These are phyloP conservation scores for Dicrostonyx torquatus DNA, from an alignment of 2,797 vertebrate genomes.

Conservation along the genomic window DNA sequence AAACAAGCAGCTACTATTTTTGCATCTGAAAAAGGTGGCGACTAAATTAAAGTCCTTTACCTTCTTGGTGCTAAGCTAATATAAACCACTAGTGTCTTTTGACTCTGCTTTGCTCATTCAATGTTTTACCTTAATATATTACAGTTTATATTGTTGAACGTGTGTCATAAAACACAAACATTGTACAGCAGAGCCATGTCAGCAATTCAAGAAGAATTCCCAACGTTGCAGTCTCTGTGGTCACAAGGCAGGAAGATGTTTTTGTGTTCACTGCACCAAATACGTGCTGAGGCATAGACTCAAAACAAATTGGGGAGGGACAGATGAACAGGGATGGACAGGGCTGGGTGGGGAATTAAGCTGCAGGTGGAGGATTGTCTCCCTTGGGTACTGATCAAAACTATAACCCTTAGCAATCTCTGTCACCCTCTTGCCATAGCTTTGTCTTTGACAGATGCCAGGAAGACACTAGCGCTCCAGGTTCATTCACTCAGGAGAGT, in stretches of 20 bases:
- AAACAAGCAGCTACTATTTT: neutral
- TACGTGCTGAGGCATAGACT: constrained; percentile 33
- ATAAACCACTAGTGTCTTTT: constrained; percentile 42
- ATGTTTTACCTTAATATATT: constrained; percentile 78
- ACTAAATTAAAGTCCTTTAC: constrained; percentile 42
- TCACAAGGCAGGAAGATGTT: constrained; percentile 65
- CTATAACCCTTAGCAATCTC: constrained; percentile 24
- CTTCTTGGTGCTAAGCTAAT: constrained; percentile 37
- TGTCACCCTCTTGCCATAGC: neutral
- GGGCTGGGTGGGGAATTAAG: neutral
- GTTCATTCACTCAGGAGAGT: neutral
- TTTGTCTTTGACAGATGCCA: constrained; percentile 6
- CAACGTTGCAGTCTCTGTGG: constrained; percentile 69
- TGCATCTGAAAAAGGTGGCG: neutral
- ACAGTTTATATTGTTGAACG: constrained; percentile 71
- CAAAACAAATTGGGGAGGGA: neutral
- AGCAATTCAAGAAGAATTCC: constrained; percentile 74
- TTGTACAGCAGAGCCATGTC: constrained; percentile 64
- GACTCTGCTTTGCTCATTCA: constrained; percentile 67
- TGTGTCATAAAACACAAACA: constrained; percentile 72
- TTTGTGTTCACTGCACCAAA: constrained; percentile 58
- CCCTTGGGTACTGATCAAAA: constrained; percentile 26
- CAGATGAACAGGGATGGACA: neutral
- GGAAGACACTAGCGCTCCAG: neutral
- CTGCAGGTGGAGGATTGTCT: neutral